Base-by-base conservation (phyloP, 1,140 invertebrate species). In the Frieseomelitta varia region DNA sequence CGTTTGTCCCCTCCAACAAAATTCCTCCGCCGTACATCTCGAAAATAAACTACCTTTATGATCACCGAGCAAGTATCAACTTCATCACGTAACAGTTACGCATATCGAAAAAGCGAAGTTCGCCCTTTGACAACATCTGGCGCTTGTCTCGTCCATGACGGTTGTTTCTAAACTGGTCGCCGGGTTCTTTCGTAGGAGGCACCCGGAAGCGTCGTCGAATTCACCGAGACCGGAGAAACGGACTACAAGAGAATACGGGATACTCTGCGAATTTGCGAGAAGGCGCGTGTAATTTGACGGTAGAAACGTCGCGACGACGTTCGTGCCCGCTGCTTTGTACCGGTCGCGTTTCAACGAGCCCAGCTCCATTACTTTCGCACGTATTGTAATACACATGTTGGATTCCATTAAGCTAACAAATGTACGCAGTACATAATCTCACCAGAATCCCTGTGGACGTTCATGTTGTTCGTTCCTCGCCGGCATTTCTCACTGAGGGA, bases 391-490 rank as follows among this genome's bases (percentile, higher is more conserved):
- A 87, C 80, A 47, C 67, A 56, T 24, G 74, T 53, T 61, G 68
- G 80, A 84, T 91, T 89, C 87, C 83, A 89, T 91, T 87, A 87
- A 77, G 53, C 6, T 79, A 84, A 89, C 83, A 89, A 87, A 91
- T 85, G 81, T 79, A 6, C 53, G 76, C 82, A 47, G 76, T 88
- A 85, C 79, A 81, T 90, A 87, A 88, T 88, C 85, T 71, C 53
- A 53, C 34, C 15, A 55, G 63, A 87, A 87, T 85, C 24, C 76
- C 24, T 58, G 24, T 15, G 63, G 27, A 34, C 27, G 71, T 82
- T n/a, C 39, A 11, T 67, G 63, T 74, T 63, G 21, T 82, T 72
- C 74, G 71, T 80, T 85, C 79, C 74, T 14, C 83, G 81, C 27
- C 56, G 58, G 24, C 80, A 84, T 89, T 86, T 89, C 88, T 88